These are phyloP conservation scores for Mnemiopsis leidyi DNA, from an alignment of 37 sponge, comb jelly and placozoan genomes.

Conservation along the genomic window DNA sequence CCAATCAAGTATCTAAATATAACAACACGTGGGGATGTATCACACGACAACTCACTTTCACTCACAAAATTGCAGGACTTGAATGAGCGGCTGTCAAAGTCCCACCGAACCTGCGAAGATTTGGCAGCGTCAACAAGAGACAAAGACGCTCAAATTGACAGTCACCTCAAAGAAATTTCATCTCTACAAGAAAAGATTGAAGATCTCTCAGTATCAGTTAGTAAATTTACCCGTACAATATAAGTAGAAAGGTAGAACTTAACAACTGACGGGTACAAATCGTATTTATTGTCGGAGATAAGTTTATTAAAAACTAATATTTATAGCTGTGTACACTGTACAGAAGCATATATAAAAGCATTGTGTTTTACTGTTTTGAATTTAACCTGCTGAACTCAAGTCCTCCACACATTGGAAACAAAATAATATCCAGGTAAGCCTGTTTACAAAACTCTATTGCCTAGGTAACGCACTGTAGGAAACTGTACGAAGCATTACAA, in stretches of 20 bases:
- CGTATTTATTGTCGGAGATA: no score
- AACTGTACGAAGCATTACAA: conserved; percentile 2
- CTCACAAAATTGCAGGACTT: not conserved
- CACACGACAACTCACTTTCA: no score
- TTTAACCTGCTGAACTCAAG: no score
- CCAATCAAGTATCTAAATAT: no score
- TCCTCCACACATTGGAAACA: no score
- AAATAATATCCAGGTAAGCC: no score
- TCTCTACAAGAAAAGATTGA: not conserved
- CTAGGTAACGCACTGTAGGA: conserved; percentile 17
- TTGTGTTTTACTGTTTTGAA: no score
- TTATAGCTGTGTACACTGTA: no score
- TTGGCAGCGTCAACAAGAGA: not conserved
- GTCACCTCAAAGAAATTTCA: conserved; percentile 1
- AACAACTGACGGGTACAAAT: no score
- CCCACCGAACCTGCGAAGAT: not conserved
- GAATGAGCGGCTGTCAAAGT: not conserved
- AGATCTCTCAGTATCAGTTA: not conserved
- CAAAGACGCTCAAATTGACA: conserved; percentile 25
- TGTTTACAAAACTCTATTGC: not conserved
- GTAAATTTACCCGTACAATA: not conserved
- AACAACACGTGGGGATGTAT: no score
- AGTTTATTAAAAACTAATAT: no score
- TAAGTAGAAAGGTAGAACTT: not conserved
- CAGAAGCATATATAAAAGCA: no score